A percentile compares a stretch with the other conserved stretches of the same genome.
These are phyloP conservation scores for Lethocerus indicus DNA, from an alignment of 1,140 invertebrate genomes.

Conservation along the genomic window DNA sequence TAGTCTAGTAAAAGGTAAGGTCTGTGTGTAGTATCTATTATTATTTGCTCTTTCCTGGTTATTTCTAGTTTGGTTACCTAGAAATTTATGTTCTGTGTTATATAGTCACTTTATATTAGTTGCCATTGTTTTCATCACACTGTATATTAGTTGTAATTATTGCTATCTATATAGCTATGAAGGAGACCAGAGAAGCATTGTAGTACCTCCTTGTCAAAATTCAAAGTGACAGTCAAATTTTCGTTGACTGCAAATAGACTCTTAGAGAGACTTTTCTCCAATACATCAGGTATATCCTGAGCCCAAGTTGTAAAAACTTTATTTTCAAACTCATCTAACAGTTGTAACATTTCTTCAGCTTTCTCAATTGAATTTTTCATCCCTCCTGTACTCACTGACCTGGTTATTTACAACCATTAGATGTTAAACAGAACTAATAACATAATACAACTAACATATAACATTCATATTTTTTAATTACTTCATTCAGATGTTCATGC, in stretches of 20 bases:
- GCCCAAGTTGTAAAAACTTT: constrained; percentile 24
- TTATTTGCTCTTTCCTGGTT: too few relatives aligned
- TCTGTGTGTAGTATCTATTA: too few relatives aligned
- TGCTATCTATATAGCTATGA: too few relatives aligned
- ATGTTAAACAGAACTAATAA: background rate
- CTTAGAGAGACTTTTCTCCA: constrained; percentile 23
- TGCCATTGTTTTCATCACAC: too few relatives aligned
- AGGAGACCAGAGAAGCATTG: too few relatives aligned
- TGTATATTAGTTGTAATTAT: too few relatives aligned
- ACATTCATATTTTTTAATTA: background rate
- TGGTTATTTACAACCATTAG: background rate
- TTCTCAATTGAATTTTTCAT: constrained; percentile 22
- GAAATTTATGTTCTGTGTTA: too few relatives aligned
- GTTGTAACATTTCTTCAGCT: constrained; percentile 23
- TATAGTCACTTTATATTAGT: too few relatives aligned
- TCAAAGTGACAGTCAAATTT: constrained; percentile 19
- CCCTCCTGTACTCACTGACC: constrained; percentile 19
- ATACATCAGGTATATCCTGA: constrained; percentile 21
- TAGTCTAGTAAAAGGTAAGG: too few relatives aligned
- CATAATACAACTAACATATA: background rate
- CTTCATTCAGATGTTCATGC: background rate
- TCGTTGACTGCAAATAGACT: constrained; percentile 21
- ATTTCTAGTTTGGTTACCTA: too few relatives aligned
- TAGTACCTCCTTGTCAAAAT: constrained; percentile 28
- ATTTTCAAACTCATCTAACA: constrained; percentile 22